Evolutionary conservation across 2,888 invertebrate species (phyloP).

Genomic region (Erebia aethiops): DNA sequence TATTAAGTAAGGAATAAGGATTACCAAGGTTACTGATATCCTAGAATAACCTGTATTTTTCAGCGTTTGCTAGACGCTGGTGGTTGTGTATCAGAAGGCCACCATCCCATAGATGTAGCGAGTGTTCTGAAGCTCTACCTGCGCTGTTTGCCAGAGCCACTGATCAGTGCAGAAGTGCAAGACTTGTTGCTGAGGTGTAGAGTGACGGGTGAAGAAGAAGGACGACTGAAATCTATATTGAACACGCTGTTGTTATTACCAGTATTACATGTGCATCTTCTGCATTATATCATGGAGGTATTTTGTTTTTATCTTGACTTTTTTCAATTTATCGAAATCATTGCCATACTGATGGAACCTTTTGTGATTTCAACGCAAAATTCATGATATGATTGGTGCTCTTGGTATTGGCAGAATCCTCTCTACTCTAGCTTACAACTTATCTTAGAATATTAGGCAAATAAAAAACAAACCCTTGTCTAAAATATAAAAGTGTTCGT

Average conservation of each 20-base stretch:
- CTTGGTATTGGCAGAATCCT: too few relatives aligned
- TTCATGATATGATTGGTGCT: too few relatives aligned
- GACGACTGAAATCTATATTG: constrained; percentile 85
- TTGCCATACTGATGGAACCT: neutral
- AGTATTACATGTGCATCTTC: constrained; percentile 88
- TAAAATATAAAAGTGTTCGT: too few relatives aligned
- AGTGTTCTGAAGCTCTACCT: constrained; percentile 93
- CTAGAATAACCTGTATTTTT: constrained; percentile 29
- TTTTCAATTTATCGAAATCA: neutral
- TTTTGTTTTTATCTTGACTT: neutral
- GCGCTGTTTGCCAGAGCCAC: constrained; percentile 91
- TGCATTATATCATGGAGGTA: constrained; percentile 92
- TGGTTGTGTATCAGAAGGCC: constrained; percentile 86
- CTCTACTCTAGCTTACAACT: too few relatives aligned
- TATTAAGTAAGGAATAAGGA: too few relatives aligned
- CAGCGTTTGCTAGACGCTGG: constrained; percentile 88
- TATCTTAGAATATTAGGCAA: too few relatives aligned
- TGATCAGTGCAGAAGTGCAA: constrained; percentile 89
- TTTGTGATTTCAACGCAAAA: too few relatives aligned
- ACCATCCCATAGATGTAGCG: constrained; percentile 93
- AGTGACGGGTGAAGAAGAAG: constrained; percentile 81
- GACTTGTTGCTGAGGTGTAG: constrained; percentile 89
- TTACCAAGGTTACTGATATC: neutral
- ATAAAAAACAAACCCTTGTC: too few relatives aligned
- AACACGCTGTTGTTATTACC: constrained; percentile 89